These are phyloP conservation scores for Synanthedon vespiformis DNA, from an alignment of 2,888 invertebrate genomes.

Conservation along the genomic window DNA sequence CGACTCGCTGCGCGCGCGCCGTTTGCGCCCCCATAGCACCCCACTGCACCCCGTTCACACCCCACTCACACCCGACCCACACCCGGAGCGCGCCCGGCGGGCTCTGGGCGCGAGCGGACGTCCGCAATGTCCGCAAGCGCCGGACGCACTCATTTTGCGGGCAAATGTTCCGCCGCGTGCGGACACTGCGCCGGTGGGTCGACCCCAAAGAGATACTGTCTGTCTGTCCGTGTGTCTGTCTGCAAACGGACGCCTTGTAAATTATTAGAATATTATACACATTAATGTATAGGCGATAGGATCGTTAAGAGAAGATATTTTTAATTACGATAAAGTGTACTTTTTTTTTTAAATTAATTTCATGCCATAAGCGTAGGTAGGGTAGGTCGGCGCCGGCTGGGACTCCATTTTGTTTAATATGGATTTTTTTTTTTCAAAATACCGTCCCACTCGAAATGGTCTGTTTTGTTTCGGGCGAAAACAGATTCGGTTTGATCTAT, in stretches of 20 bases:
- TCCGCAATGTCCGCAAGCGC: conserved; percentile 6
- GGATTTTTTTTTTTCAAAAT: conserved; percentile 21
- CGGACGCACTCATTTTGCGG: not conserved
- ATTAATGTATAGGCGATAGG: conserved; percentile 32
- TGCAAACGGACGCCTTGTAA: conserved; percentile 37
- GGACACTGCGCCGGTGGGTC: too few relatives aligned
- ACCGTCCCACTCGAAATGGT: conserved; percentile 13
- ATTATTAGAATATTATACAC: conserved; percentile 45
- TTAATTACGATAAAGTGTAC: conserved; percentile 35
- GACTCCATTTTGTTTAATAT: conserved; percentile 29
- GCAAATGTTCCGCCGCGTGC: not conserved
- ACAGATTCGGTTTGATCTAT: not conserved
- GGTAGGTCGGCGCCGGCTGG: conserved; percentile 19
- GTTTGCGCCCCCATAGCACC: conserved; percentile 18
- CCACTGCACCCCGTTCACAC: conserved; percentile 5
- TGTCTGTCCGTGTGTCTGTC: not conserved
- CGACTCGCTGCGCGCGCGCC: conserved; percentile 34
- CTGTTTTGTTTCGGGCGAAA: conserved; percentile 3
- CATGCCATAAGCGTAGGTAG: conserved; percentile 53
- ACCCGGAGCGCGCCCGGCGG: conserved; percentile 1
- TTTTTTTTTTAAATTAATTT: conserved; percentile 16
- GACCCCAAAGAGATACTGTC: not conserved
- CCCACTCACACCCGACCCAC: too few relatives aligned
- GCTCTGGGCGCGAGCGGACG: conserved; percentile 1
- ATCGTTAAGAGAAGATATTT: conserved; percentile 51